phyloP scores from a whole-genome alignment of 2,797 vertebrate genomes.

The Trichosurus vulpecula region DNA sequence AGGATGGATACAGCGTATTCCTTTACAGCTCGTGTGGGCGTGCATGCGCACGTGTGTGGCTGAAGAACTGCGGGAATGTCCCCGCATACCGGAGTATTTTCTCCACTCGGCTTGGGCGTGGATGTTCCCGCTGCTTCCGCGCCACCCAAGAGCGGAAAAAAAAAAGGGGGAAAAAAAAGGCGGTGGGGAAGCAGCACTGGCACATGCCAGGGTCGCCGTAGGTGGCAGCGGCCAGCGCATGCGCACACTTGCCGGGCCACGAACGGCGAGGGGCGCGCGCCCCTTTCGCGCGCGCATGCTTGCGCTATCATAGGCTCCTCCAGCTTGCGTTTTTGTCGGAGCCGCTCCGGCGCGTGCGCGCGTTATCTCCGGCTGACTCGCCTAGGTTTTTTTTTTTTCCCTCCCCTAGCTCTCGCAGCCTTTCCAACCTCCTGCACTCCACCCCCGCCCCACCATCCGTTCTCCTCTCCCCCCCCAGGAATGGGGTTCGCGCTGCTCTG shows the following conservation, averaged over 20 bases:
- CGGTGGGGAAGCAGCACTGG: conserved; percentile 55
- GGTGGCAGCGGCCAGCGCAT: conserved; percentile 71
- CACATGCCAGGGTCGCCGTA: conserved; percentile 66
- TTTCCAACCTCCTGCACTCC: conserved; percentile 34
- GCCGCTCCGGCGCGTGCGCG: conserved; percentile 76
- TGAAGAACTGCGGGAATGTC: conserved; percentile 12
- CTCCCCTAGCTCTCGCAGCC: conserved; percentile 30
- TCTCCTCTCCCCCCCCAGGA: conserved; percentile 12
- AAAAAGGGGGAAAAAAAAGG: neutral
- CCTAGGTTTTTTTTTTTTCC: conserved; percentile 15
- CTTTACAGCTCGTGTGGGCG: neutral
- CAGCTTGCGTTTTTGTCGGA: conserved; percentile 65
- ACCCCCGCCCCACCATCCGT: neutral
- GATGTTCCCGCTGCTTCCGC: conserved; percentile 56
- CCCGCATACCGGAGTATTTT: neutral
- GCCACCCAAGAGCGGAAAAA: neutral
- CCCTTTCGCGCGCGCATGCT: conserved; percentile 54
- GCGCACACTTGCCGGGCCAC: conserved; percentile 55
- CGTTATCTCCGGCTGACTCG: conserved; percentile 48
- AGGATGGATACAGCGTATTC: conserved; percentile 60
- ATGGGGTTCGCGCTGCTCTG: conserved; percentile 66
- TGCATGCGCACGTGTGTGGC: neutral
- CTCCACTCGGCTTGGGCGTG: neutral
- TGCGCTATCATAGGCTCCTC: conserved; percentile 34
- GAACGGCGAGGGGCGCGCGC: conserved; percentile 69